These are phyloP conservation scores for Falco punctatus DNA, from an alignment of 2,113 vertebrate genomes.

Conservation along the genomic window DNA sequence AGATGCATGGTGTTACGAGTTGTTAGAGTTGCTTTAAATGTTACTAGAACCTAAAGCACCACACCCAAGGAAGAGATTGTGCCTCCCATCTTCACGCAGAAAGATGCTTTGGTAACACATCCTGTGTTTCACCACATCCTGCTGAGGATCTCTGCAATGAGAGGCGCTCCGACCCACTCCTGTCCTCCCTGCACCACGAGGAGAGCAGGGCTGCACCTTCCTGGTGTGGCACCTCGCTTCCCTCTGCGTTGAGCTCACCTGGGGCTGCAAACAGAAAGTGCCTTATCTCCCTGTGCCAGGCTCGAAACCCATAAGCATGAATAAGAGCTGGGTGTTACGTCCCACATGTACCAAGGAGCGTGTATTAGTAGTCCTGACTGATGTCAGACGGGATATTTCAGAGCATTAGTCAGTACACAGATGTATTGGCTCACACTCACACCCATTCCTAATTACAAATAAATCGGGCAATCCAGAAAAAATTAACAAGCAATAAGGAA, in stretches of 20 bases:
- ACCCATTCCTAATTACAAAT: neutral
- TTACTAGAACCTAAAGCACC: neutral
- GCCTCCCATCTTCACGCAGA: neutral
- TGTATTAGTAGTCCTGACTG: neutral
- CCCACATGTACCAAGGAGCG: accelerated
- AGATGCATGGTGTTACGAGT: accelerated
- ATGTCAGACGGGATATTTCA: neutral
- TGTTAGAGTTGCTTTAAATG: neutral
- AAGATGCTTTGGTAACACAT: neutral
- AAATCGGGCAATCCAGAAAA: neutral
- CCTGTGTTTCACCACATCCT: neutral
- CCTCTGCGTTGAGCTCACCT: accelerated
- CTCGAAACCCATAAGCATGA: accelerated
- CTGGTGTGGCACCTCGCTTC: accelerated
- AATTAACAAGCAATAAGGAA: neutral
- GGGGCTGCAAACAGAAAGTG: accelerated
- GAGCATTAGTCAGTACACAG: neutral
- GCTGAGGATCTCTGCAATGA: accelerated
- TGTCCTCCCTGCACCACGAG: neutral
- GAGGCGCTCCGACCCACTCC: neutral
- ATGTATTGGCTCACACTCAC: neutral
- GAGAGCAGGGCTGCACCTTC: neutral
- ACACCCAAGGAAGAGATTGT: neutral
- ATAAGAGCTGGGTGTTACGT: neutral
- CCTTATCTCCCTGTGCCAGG: neutral